Conservation (phyloP, 1,140 invertebrate species). For the Heliconius hermathena region DNA sequence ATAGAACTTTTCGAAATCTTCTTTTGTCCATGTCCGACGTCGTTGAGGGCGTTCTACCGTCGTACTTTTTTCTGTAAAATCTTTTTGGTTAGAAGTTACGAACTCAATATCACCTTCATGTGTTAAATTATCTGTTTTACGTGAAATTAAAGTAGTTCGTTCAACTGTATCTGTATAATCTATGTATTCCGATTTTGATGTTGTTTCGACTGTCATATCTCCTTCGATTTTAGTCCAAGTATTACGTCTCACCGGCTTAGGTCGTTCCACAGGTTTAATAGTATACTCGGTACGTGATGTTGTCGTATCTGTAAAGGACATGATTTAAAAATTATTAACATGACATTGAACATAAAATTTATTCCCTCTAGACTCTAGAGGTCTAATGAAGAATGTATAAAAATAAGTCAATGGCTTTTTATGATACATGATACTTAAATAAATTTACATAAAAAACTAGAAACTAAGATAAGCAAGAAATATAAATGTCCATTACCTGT, state of each 20-base stretch:
- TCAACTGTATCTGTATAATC: conserved; percentile 83
- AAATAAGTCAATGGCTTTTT: no score
- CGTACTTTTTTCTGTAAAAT: conserved; percentile 83
- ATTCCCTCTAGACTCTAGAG: no score
- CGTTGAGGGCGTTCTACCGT: conserved; percentile 82
- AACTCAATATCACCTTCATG: conserved; percentile 85
- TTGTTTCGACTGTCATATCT: conserved; percentile 86
- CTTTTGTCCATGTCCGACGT: conserved; percentile 86
- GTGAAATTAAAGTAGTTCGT: conserved; percentile 82
- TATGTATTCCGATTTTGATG: conserved; percentile 85
- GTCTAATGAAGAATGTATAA: no score
- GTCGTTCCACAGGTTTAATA: conserved; percentile 84
- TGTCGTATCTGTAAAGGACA: conserved; percentile 83
- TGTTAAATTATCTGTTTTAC: conserved; percentile 84
- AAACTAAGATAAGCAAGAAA: not conserved
- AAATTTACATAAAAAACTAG: not conserved
- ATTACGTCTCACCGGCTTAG: conserved; percentile 87
- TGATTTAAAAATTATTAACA: not conserved
- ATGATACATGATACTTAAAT: not conserved
- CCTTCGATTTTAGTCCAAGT: conserved; percentile 91
- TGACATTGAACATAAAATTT: no score
- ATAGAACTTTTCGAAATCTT: conserved; percentile 86
- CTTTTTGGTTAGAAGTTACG: conserved; percentile 83
- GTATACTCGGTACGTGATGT: conserved; percentile 86
- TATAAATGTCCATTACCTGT: conserved; percentile 53